phyloP scores from a whole-genome alignment of 2,113 vertebrate genomes.

The Hippolais icterina region DNA sequence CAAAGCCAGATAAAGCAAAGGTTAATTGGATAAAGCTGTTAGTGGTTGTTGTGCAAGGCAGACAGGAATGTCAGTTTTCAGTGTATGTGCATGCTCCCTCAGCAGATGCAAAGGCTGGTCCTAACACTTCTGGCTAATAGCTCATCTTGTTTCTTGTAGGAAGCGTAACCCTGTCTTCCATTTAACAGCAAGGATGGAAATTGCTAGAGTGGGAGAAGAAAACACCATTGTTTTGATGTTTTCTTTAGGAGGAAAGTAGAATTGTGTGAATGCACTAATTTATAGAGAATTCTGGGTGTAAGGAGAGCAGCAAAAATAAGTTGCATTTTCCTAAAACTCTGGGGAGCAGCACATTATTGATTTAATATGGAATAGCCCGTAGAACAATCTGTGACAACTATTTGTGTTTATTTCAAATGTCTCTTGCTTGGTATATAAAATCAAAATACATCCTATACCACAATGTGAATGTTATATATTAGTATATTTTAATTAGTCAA shows the following conservation, averaged over 20 bases:
- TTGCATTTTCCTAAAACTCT: background rate
- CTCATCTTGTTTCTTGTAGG: background rate
- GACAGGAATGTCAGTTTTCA: background rate
- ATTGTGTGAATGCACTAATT: background rate
- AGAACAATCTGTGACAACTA: background rate
- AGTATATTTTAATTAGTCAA: background rate
- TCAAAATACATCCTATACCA: background rate
- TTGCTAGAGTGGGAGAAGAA: background rate
- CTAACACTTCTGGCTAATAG: background rate
- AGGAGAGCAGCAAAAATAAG: background rate
- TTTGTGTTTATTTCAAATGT: background rate
- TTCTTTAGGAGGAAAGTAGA: background rate
- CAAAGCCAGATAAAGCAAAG: background rate
- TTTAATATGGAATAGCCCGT: background rate
- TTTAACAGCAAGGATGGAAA: background rate
- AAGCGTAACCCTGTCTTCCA: background rate
- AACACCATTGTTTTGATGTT: background rate
- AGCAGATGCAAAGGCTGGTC: background rate
- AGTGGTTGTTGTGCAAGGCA: background rate
- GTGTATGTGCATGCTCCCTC: background rate
- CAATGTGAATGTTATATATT: background rate
- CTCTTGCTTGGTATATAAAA: background rate
- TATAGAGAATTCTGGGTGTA: background rate
- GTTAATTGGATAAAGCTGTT: background rate
- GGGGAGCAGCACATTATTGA: background rate